Conservation (phyloP, 2,797 vertebrate species). For the Phalloptychus januarius region DNA sequence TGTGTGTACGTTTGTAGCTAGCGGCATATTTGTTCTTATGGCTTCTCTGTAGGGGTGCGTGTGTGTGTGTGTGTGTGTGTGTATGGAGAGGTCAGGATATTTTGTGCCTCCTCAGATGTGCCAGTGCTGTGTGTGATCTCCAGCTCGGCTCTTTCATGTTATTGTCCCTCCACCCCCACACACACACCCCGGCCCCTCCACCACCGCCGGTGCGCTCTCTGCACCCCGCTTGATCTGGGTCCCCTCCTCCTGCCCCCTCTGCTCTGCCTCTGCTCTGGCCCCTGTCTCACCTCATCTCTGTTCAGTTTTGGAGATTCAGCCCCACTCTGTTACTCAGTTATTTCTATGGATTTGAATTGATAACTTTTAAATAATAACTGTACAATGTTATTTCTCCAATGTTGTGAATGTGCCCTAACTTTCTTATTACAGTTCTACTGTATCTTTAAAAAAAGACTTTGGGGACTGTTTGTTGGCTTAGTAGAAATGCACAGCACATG, state of each 20-base stretch:
- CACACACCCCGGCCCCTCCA: too few relatives aligned
- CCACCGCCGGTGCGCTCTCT: slow-evolving; percentile 55
- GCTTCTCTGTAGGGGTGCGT: slow-evolving; percentile 3
- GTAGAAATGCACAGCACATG: background rate
- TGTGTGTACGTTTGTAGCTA: slow-evolving; percentile 16
- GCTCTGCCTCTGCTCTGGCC: slow-evolving; percentile 9
- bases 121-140: slow-evolving; percentile 75
- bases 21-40: background rate
- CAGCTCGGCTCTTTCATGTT: slow-evolving; percentile 79
- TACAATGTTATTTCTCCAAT: background rate
- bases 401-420: background rate
- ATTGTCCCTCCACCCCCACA: slow-evolving; percentile 63
- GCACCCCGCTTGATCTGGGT: slow-evolving; percentile 70
- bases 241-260: slow-evolving; percentile 44
- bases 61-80: slow-evolving; percentile 23
- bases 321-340: background rate
- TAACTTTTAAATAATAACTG: background rate
- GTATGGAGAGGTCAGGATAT: slow-evolving; percentile 73
- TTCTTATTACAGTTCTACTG: background rate
- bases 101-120: slow-evolving; percentile 76
- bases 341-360: background rate
- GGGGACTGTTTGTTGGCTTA: background rate
- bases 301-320: slow-evolving; percentile 10
- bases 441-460: background rate
- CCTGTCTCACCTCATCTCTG: slow-evolving; percentile 1